Base-by-base conservation (phyloP, 2,888 invertebrate species). In the Pachymerium ferrugineum region DNA sequence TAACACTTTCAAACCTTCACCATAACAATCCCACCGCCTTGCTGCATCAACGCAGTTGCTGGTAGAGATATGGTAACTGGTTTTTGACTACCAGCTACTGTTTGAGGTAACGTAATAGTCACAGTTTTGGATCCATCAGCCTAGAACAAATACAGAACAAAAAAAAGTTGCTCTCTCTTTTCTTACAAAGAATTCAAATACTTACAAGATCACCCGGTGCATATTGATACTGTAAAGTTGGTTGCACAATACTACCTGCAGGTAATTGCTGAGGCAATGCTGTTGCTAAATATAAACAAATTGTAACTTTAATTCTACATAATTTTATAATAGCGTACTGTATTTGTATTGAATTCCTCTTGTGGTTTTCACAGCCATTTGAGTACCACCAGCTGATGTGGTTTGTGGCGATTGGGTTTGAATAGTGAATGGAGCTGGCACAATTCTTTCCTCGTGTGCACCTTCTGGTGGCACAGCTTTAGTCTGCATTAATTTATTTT, bases 401-500 rank as follows among this genome's bases (percentile, higher is more conserved):
- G 30, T 33, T 28, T 35, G 67, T 19, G 35, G 38, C 14, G 16
- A 54, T 62, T 70, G 74, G 25, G 74, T 68, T 67, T 47, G 74
- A 31, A 74, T 72, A 54, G 73, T 62, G 35, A 29, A 73, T 6
- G 29, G 73, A 14, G 30, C 30, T 30, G 22, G 16, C 19, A 69
- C 19, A 3, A 69, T 33, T 31, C 33, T 30, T 30, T 69, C 69
- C 30, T 69, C 33, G 14, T 76, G 74, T 12, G 74, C 72, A 22
- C 74, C 72, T 62, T 77, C 80, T 5, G 79, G 78, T 33, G 79
- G 75, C 72, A 96, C 89, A 5, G 96, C 96, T 81, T 95, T 95
- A 80, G 93, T 94, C 70, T 92, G 89, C 80, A 89, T 85, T 77
- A 97, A 83, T 84, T 97, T 97, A 12, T 88, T 88, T 81, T 95